phyloP scores from a whole-genome alignment of 1,140 invertebrate genomes.

The Vollenhovia emeryi region DNA sequence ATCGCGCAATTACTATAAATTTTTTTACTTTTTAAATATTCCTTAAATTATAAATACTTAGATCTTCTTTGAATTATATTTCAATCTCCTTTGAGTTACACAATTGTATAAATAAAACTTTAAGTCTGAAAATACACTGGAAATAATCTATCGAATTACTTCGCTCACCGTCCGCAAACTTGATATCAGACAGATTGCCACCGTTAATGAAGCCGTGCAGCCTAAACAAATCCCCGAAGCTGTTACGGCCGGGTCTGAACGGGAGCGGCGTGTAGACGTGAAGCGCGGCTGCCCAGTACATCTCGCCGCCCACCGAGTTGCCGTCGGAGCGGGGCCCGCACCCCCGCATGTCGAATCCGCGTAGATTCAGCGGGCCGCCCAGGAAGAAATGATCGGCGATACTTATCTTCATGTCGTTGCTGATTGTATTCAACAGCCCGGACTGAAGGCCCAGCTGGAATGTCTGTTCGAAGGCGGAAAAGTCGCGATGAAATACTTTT shows the following conservation, averaged over 20 bases:
- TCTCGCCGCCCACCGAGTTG: conserved; percentile 88
- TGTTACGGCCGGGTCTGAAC: conserved; percentile 90
- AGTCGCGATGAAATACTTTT: background rate
- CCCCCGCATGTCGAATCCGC: conserved; percentile 93
- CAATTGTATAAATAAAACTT: background rate
- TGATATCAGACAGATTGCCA: conserved; percentile 90
- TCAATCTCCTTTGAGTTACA: background rate
- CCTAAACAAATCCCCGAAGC: conserved; percentile 92
- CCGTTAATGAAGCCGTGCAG: conserved; percentile 94
- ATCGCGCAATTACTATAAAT: background rate
- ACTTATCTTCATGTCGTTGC: conserved; percentile 87
- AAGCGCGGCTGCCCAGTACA: conserved; percentile 92
- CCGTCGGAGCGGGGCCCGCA: conserved; percentile 92
- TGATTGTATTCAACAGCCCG: conserved; percentile 89
- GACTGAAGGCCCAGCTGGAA: conserved; percentile 90
- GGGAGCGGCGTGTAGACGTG: conserved; percentile 95
- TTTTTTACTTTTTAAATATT: background rate
- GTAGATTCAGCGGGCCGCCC: conserved; percentile 93
- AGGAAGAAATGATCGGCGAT: conserved; percentile 94
- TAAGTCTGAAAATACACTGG: background rate
- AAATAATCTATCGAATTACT: background rate
- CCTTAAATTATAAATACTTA: background rate
- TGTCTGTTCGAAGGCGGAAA: conserved; percentile 86
- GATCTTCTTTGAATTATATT: background rate
- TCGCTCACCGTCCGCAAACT: conserved; percentile 73